phyloP scores from a whole-genome alignment of 2,113 vertebrate genomes.

The Cyprinodon tularosa region DNA sequence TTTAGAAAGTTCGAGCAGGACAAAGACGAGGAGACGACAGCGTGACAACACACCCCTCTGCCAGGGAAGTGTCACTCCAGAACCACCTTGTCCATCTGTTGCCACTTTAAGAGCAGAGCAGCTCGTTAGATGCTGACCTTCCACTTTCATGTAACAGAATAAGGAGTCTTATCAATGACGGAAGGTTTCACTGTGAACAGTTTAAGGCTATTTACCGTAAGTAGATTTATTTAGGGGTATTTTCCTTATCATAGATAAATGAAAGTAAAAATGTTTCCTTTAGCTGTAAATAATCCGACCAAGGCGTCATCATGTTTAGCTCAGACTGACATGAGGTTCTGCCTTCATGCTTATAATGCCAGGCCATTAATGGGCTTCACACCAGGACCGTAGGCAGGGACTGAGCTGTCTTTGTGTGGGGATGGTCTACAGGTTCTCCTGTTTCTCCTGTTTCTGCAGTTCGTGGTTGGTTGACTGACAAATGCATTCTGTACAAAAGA shows the following conservation, averaged over 20 bases:
- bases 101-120: slow-evolving; percentile 5
- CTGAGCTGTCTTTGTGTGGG: slow-evolving; percentile 7
- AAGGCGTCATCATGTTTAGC: slow-evolving; percentile 1
- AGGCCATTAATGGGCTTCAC: slow-evolving; percentile 41
- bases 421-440: background rate
- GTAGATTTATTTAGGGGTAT: background rate
- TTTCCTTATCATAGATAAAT: background rate
- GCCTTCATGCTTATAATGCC: slow-evolving; percentile 21
- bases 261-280: background rate
- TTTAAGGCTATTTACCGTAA: background rate
- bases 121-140: slow-evolving; percentile 23
- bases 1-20: slow-evolving; percentile 38
- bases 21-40: background rate
- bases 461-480: slow-evolving; percentile 1
- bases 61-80: slow-evolving; percentile 11
- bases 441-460: slow-evolving; percentile 45
- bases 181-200: background rate
- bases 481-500: background rate
- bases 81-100: background rate
- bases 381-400: slow-evolving; percentile 27
- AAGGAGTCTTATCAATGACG: background rate
- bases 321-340: slow-evolving; percentile 43
- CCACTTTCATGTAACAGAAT: slow-evolving; percentile 6
- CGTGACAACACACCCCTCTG: background rate
- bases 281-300: slow-evolving; percentile 24